These are phyloP conservation scores for Trypoxylus dichotomus DNA, from an alignment of 1,140 invertebrate genomes.

Conservation along the genomic window DNA sequence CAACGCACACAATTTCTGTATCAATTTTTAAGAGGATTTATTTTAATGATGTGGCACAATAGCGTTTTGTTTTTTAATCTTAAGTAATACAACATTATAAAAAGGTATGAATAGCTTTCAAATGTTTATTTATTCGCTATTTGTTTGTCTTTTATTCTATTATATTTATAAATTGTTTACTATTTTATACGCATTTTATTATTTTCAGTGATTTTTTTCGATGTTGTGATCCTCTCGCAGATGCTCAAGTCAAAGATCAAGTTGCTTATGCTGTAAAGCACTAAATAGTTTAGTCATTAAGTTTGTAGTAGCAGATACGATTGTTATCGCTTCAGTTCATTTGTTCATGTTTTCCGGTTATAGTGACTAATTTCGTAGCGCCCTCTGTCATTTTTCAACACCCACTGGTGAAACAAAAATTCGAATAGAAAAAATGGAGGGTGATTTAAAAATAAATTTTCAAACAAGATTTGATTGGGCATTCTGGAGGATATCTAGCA, in stretches of 20 bases:
- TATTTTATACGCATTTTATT: conserved; percentile 8
- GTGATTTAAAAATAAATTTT: no score
- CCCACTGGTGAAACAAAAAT: background rate
- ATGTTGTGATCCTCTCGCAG: background rate
- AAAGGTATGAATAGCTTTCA: background rate
- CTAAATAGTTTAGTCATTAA: background rate
- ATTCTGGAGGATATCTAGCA: no score
- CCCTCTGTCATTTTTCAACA: conserved; percentile 2
- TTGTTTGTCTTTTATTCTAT: background rate
- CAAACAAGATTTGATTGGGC: no score
- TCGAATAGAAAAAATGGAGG: background rate
- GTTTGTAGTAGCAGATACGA: background rate
- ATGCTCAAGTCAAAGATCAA: background rate
- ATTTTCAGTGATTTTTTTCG: background rate
- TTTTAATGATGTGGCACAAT: background rate
- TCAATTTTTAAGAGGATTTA: background rate
- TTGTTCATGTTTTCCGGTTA: background rate
- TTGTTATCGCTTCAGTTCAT: background rate
- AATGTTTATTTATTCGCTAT: conserved; percentile 8
- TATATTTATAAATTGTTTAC: background rate
- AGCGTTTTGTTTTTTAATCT: background rate
- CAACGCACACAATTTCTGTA: background rate
- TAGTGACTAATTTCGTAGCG: background rate
- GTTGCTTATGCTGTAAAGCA: background rate
- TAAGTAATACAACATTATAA: conserved; percentile 4